Evolutionary conservation across 2,113 vertebrate species (phyloP), one percentile per base, ranked within the genome.

Genomic region (Corythornis cristatus): DNA sequence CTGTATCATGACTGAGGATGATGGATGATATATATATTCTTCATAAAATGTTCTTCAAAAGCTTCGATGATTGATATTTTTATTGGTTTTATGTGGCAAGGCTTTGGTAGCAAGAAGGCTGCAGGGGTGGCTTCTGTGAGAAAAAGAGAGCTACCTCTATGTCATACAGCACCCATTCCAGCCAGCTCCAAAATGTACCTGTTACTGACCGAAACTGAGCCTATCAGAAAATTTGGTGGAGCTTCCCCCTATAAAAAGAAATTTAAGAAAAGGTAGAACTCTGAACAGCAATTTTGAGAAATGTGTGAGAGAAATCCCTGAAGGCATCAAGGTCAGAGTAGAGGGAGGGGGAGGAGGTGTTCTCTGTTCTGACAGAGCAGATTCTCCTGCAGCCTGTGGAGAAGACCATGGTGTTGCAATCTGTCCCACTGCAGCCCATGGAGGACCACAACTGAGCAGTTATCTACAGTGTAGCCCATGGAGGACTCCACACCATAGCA

Each of bases 251-350:
- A 3, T 14, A 8, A 26, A 13, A 43, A 26, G 3, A 8, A 12
- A 23, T 28, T 29, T 57, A 61, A 43, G 6, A 80, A 65, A 51
- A 8, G 10, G 4, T 15, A 23, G 75, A 42, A 0, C 56, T 12
- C 25, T 11, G 4, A 0, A 1, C 28, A 35, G 11, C 2, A 15
- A 4, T 11, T 46, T 4, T 40, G 26, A 58, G 31, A 58, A 58
- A 58, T 21, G 21, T 33, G 31, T 58, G 56, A 33, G 18, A 33
- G 31, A 58, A 58, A 58, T 20, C 56, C n/a, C n/a, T 58, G 56
- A 31, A 58, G 56, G n/a, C 56, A 58, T 33, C 56, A 58, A 33
- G 29, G 54, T 20, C 56, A 58, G 56, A 28, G 53, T 28, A 31
- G 56, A 58, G 33, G n/a, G 31, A 58, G 16, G 15, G 29, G n/a